These are phyloP conservation scores for Macrobrachium rosenbergii DNA, from an alignment of 1,140 invertebrate genomes.

Conservation along the genomic window DNA sequence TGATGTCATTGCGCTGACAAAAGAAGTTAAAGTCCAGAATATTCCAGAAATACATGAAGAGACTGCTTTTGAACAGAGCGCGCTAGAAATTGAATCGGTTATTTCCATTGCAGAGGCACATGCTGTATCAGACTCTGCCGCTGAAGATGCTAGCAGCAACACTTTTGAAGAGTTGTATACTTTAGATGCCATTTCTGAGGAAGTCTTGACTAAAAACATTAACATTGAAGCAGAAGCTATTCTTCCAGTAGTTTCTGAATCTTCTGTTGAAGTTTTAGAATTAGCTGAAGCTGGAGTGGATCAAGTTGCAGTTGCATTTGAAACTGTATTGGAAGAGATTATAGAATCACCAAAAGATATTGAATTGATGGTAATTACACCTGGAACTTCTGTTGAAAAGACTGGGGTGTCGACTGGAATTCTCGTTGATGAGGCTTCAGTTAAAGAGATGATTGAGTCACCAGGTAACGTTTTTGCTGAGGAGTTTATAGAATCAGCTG, in stretches of 20 bases:
- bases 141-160: neutral
- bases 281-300: neutral
- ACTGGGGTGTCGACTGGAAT: too few species aligned
- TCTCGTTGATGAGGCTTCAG: neutral
- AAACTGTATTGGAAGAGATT: slow-evolving; percentile 3
- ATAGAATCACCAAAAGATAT: neutral
- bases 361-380: too few species aligned
- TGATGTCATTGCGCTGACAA: neutral
- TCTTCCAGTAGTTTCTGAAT: neutral
- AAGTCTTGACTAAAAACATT: too few species aligned
- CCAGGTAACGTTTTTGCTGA: neutral
- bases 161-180: neutral
- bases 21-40: neutral
- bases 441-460: neutral
- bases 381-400: too few species aligned
- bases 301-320: neutral
- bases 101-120: neutral
- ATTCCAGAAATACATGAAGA: neutral
- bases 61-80: neutral
- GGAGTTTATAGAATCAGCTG: neutral
- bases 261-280: neutral
- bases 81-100: neutral
- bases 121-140: neutral
- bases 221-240: too few species aligned
- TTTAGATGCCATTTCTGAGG: neutral